Percentiles rank a stretch among this genome's conserved stretches.
Evolutionary conservation across 2,113 vertebrate genomes (phyloP).

Genomic region (Reinhardtius hippoglossoides): DNA sequence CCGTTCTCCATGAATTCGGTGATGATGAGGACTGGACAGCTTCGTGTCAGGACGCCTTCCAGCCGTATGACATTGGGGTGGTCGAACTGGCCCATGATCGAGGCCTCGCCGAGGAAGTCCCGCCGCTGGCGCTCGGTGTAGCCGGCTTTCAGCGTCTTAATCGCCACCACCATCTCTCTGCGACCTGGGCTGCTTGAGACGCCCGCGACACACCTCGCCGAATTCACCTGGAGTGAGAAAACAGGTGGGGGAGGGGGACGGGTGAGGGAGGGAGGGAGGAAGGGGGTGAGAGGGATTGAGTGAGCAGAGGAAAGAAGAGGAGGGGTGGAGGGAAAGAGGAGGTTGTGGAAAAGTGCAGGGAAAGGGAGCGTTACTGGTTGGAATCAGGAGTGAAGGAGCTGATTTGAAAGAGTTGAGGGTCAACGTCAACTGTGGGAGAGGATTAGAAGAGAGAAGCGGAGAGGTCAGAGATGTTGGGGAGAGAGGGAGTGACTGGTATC

Average conservation of each 20-base stretch:
- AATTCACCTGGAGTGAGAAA: slow-evolving; percentile 89
- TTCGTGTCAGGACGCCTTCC: slow-evolving; percentile 97
- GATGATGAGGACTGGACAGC: slow-evolving; percentile 97
- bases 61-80: slow-evolving; percentile 98
- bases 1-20: slow-evolving; percentile 99
- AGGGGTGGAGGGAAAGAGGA: slow-evolving; percentile 24
- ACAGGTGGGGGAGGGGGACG: not conserved
- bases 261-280: slow-evolving; percentile 26
- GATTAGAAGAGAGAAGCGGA: slow-evolving; percentile 39
- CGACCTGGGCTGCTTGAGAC: slow-evolving; percentile 93
- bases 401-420: slow-evolving; percentile 51
- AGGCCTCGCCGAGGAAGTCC: slow-evolving; percentile 96
- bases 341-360: slow-evolving; percentile 38
- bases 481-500: slow-evolving; percentile 68
- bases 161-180: slow-evolving; percentile 94
- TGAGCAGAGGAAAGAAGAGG: slow-evolving; percentile 54
- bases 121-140: slow-evolving; percentile 96
- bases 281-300: slow-evolving; percentile 45
- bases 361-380: slow-evolving; percentile 72
- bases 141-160: slow-evolving; percentile 97
- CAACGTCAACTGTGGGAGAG: slow-evolving; percentile 36
- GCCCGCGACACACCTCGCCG: slow-evolving; percentile 95
- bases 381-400: slow-evolving; percentile 63
- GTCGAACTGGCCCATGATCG: slow-evolving; percentile 99
- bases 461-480: slow-evolving; percentile 66